phyloP scores from a whole-genome alignment of 1,140 invertebrate genomes.

The Trichonephila clavipes region DNA sequence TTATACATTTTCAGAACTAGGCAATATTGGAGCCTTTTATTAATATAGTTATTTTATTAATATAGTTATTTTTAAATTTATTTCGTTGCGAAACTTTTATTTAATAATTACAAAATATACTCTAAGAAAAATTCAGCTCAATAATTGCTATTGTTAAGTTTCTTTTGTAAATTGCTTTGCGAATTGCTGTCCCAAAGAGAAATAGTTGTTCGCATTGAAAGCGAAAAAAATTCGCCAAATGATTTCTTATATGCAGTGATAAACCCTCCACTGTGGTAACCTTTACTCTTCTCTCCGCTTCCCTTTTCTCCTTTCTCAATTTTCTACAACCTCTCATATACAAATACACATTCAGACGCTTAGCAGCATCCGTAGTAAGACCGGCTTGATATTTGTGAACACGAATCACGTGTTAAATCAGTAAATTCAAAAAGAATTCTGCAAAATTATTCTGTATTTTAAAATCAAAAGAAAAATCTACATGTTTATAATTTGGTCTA shows the following conservation, averaged over 20 bases:
- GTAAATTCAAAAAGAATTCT: not conserved
- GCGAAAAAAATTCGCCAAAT: not conserved
- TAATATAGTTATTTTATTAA: no score
- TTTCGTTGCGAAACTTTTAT: no score
- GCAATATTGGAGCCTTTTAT: no score
- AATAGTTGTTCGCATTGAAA: not conserved
- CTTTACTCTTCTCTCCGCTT: not conserved
- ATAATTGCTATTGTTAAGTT: no score
- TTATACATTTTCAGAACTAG: no score
- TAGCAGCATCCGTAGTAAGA: not conserved
- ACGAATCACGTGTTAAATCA: no score
- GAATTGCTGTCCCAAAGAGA: not conserved
- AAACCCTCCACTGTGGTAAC: slow-evolving; percentile 7
- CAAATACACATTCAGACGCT: slow-evolving; percentile 22
- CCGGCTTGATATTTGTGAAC: not conserved
- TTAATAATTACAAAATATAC: no score
- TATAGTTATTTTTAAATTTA: no score
- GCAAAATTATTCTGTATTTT: not conserved
- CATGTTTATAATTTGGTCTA: not conserved
- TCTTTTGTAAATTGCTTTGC: not conserved
- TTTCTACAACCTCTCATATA: slow-evolving; percentile 45
- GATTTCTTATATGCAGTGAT: not conserved
- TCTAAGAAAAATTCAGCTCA: no score
- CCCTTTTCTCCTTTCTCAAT: not conserved
- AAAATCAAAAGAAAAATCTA: not conserved